These are phyloP conservation scores for Uromys caudimaculatus DNA, from an alignment of 2,797 vertebrate species.

Conservation along the genomic window DNA sequence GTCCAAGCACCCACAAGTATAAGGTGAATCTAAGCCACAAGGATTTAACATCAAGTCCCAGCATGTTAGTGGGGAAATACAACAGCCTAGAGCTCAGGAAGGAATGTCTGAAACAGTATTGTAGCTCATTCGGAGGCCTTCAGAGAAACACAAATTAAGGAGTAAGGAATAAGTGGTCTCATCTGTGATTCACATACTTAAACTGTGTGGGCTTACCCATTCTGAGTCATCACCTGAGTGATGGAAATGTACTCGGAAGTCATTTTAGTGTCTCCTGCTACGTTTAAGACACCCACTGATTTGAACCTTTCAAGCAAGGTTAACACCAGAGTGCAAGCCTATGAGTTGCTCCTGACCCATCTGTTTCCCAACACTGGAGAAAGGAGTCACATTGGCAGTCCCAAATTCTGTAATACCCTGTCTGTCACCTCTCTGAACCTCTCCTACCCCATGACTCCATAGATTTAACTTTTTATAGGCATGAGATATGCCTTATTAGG, in stretches of 20 bases:
- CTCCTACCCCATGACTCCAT: background rate
- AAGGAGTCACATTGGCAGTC: background rate
- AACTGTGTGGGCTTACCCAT: background rate
- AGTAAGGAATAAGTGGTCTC: background rate
- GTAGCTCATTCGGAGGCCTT: background rate
- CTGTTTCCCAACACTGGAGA: background rate
- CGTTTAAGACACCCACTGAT: background rate
- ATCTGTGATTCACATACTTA: background rate
- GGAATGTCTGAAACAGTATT: conserved; percentile 30
- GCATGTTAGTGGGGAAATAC: conserved; percentile 12
- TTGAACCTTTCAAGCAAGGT: background rate
- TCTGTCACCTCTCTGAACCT: background rate
- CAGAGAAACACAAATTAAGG: background rate
- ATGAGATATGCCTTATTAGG: conserved; percentile 34
- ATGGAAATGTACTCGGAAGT: background rate
- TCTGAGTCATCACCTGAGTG: background rate
- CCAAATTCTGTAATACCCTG: background rate
- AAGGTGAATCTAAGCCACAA: conserved; percentile 20
- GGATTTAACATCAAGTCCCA: background rate
- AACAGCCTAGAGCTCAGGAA: background rate
- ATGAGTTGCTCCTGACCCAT: background rate
- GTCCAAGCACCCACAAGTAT: background rate
- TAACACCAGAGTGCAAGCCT: background rate
- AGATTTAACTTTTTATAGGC: conserved; percentile 31
- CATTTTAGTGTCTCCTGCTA: background rate